phyloP scores from a whole-genome alignment of 2,888 invertebrate species.

The Tribolium freemani region DNA sequence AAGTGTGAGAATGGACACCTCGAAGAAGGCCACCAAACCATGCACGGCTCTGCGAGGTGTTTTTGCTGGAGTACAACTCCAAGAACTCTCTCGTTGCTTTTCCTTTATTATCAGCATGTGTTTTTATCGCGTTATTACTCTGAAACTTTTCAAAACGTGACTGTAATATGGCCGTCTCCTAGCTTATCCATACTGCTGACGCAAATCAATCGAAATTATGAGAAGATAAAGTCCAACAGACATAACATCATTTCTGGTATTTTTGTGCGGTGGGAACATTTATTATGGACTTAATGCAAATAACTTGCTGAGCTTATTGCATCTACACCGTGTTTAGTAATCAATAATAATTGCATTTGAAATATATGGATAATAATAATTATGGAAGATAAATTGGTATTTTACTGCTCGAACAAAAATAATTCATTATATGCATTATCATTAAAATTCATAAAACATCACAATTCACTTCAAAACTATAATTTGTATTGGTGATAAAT shows the following conservation, averaged over 20 bases:
- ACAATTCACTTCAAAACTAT: neutral
- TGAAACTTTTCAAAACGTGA: neutral
- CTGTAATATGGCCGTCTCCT: neutral
- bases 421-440: neutral
- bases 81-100: too few species aligned
- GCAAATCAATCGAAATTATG: neutral
- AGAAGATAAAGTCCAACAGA: neutral
- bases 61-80: neutral
- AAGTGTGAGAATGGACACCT: slow-evolving; percentile 59
- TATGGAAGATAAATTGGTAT: neutral
- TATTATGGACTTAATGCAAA: too few species aligned
- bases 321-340: neutral
- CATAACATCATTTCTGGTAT: neutral
- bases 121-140: neutral
- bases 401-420: neutral
- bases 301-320: neutral
- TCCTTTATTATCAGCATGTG: too few species aligned
- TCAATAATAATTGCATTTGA: neutral
- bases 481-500: neutral
- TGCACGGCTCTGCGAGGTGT: neutral
- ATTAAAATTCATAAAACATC: neutral
- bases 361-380: neutral
- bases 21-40: slow-evolving; percentile 50
- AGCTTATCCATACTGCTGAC: neutral
- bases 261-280: neutral